Evolutionary conservation across 1,140 invertebrate species (phyloP).

Genomic region (Bombus polaris): DNA sequence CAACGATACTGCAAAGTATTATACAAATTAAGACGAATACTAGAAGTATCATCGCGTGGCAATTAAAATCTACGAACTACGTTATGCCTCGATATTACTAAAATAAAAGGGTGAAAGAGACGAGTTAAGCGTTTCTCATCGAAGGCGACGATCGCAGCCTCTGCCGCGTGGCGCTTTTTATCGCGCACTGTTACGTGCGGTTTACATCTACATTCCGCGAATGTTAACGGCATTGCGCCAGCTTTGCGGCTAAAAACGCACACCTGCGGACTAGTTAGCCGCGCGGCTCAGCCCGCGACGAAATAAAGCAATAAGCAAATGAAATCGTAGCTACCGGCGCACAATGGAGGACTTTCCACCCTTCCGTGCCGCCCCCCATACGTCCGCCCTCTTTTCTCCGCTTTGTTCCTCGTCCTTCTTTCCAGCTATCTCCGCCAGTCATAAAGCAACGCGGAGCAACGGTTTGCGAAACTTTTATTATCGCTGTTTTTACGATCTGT

Average conservation of each 20-base stretch:
- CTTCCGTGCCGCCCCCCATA: background rate
- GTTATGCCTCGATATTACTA: too few relatives aligned
- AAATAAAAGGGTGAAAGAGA: background rate
- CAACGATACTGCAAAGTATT: too few relatives aligned
- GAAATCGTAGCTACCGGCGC: constrained; percentile 69
- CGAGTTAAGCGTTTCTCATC: constrained; percentile 2
- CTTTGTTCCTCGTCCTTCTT: background rate
- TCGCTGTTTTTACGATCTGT: constrained; percentile 54
- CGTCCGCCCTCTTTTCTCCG: constrained; percentile 2
- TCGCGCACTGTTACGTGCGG: constrained; percentile 29
- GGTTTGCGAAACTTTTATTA: constrained; percentile 77
- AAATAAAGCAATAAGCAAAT: constrained; percentile 79
- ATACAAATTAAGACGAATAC: too few relatives aligned
- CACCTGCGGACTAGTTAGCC: constrained; percentile 43
- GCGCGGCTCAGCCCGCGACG: constrained; percentile 44
- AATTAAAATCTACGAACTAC: too few relatives aligned
- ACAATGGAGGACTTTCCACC: constrained; percentile 69
- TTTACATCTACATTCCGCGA: constrained; percentile 34
- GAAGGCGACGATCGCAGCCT: constrained; percentile 8
- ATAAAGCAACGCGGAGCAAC: constrained; percentile 72
- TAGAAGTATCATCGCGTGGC: too few relatives aligned
- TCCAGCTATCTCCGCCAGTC: constrained; percentile 35
- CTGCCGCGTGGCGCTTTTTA: constrained; percentile 19
- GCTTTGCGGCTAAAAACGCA: constrained; percentile 52
- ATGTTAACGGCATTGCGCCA: constrained; percentile 42